These are phyloP conservation scores for Spermophilus dauricus DNA, from an alignment of 2,113 vertebrate species.

Conservation along the genomic window DNA sequence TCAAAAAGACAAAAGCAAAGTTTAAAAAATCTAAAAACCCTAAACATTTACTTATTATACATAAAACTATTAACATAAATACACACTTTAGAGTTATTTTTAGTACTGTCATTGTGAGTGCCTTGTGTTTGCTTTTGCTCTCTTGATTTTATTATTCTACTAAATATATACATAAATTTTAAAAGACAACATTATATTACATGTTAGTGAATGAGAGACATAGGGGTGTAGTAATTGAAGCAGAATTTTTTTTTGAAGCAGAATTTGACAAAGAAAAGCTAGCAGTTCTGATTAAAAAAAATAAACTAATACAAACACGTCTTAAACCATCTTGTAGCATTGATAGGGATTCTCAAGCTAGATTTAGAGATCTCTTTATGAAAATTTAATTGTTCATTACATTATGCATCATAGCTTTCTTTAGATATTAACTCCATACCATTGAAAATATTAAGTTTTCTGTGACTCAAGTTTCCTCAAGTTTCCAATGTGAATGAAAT, in stretches of 20 bases:
- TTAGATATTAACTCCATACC: not conserved
- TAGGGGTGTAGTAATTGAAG: not conserved
- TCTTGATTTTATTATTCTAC: not conserved
- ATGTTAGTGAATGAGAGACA: not conserved
- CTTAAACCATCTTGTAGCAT: not conserved
- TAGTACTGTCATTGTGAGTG: not conserved
- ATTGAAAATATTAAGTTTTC: not conserved
- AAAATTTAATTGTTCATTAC: slow-evolving; percentile 33
- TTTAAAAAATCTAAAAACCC: not conserved
- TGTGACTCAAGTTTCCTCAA: not conserved
- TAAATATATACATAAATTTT: not conserved
- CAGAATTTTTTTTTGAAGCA: not conserved
- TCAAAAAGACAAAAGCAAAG: not conserved
- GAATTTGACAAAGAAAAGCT: not conserved
- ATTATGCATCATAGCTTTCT: not conserved
- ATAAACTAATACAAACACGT: not conserved
- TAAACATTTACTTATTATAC: not conserved
- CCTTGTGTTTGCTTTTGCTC: not conserved
- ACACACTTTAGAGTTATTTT: not conserved
- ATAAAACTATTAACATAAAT: not conserved
- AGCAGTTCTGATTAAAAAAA: not conserved
- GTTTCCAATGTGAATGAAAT: slow-evolving; percentile 31
- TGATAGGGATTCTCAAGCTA: not conserved
- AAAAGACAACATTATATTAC: not conserved
- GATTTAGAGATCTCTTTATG: not conserved